These are phyloP conservation scores for Drosophila sordidapex DNA, from an alignment of 2,888 invertebrate species.

Conservation along the genomic window DNA sequence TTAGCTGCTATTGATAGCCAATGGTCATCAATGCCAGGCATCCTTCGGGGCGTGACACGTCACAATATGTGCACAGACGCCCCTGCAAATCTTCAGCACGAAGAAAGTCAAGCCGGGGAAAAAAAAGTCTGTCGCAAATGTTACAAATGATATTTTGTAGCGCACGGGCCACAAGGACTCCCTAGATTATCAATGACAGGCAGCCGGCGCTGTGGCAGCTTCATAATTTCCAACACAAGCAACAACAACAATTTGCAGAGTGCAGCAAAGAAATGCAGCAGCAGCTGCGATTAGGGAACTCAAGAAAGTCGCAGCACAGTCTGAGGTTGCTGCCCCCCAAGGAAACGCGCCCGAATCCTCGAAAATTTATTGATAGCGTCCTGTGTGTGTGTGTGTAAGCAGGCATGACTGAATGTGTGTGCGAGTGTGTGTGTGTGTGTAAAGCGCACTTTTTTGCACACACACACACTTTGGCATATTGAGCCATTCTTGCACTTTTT, in stretches of 20 bases:
- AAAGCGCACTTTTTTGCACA: constrained; percentile 63
- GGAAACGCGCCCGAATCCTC: constrained; percentile 50
- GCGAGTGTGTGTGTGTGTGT: constrained; percentile 23
- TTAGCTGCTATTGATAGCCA: constrained; percentile 66
- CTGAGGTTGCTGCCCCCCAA: constrained; percentile 62
- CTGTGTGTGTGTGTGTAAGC: constrained; percentile 28
- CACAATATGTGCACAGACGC: constrained; percentile 77
- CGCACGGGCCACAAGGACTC: constrained; percentile 58
- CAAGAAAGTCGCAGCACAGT: constrained; percentile 46
- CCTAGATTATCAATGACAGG: constrained; percentile 76
- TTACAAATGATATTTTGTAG: constrained; percentile 58
- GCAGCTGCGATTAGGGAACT: constrained; percentile 55
- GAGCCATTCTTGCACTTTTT: constrained; percentile 69
- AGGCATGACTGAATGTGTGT: constrained; percentile 14
- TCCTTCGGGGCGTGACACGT: constrained; percentile 73
- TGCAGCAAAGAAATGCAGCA: constrained; percentile 49
- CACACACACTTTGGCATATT: constrained; percentile 12
- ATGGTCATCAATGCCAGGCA: constrained; percentile 33
- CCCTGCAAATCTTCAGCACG: constrained; percentile 65
- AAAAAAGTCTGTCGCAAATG: constrained; percentile 31
- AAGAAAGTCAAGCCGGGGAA: constrained; percentile 54
- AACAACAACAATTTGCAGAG: constrained; percentile 52
- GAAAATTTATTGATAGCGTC: constrained; percentile 51
- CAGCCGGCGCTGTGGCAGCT: constrained; percentile 75
- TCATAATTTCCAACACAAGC: constrained; percentile 64